Conservation (phyloP, 2,797 vertebrate species). For the Thaleichthys pacificus region DNA sequence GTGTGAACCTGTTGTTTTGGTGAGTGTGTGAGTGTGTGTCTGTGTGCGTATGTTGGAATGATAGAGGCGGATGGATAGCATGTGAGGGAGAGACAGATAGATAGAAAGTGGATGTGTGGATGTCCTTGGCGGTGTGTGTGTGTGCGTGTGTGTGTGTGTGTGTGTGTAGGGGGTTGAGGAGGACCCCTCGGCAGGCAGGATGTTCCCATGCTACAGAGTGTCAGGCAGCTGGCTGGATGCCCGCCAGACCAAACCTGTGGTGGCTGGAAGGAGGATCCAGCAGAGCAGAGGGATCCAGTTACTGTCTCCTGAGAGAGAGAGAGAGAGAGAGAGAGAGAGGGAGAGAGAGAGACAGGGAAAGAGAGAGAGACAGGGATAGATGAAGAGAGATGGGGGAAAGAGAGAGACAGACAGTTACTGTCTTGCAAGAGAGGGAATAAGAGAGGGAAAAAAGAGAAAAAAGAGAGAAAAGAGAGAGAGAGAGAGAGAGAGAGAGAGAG, state of each 20-base stretch:
- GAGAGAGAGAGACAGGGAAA: neutral
- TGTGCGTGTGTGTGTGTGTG: conserved; percentile 27
- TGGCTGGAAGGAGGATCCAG: conserved; percentile 55
- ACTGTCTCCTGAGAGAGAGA: conserved; percentile 62
- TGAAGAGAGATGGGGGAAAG: neutral
- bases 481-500: conserved; percentile 27
- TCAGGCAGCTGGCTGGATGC: conserved; percentile 78
- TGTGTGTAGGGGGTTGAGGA: conserved; percentile 9
- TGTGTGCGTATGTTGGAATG: conserved; percentile 27
- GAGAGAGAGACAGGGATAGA: too few relatives aligned
- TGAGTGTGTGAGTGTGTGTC: neutral
- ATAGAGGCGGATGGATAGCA: neutral
- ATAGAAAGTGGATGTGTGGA: conserved; percentile 10
- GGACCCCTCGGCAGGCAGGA: conserved; percentile 71
- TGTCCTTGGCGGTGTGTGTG: conserved; percentile 15
- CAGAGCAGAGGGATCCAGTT: conserved; percentile 66
- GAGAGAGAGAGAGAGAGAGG: conserved; percentile 25
- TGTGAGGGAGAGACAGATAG: too few relatives aligned
- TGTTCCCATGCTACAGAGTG: conserved; percentile 83
- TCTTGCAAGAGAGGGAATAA: too few relatives aligned
- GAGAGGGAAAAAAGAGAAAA: neutral
- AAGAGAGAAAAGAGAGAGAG: conserved; percentile 1
- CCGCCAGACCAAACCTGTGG: conserved; percentile 77
- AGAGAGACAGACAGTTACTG: neutral
- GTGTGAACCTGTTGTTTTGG: conserved; percentile 32